Percentiles rank a stretch among this genome's conserved stretches.
Evolutionary conservation across 2,113 vertebrate genomes (phyloP).

Genomic region (Lampris megalopsis): DNA sequence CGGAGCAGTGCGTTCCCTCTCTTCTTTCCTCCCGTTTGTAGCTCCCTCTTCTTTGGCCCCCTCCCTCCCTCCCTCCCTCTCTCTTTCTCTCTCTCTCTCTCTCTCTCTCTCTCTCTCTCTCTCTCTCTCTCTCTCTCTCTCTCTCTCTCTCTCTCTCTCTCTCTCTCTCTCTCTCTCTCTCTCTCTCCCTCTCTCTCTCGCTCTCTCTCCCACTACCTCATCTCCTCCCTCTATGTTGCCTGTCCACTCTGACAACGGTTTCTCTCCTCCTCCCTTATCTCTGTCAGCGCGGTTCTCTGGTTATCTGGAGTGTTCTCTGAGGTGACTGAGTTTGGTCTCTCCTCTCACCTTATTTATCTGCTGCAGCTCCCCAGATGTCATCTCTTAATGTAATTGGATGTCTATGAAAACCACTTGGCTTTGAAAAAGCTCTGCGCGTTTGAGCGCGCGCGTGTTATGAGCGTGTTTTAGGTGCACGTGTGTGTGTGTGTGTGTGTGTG

Average conservation of each 20-base stretch:
- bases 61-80: conserved; percentile 52
- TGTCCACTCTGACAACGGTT: neutral
- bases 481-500: conserved; percentile 53
- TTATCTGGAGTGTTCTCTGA: conserved; percentile 74
- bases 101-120: neutral
- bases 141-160: too few relatives aligned
- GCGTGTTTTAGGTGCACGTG: conserved; percentile 9
- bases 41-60: conserved; percentile 66
- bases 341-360: conserved; percentile 86
- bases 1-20: conserved; percentile 69
- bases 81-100: conserved; percentile 8
- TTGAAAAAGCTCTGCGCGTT: conserved; percentile 78
- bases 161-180: too few relatives aligned
- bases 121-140: neutral
- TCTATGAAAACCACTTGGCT: conserved; percentile 84
- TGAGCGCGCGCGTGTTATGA: conserved; percentile 47
- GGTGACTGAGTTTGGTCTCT: conserved; percentile 80
- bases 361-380: conserved; percentile 80
- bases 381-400: conserved; percentile 84
- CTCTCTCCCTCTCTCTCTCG: too few relatives aligned
- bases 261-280: conserved; percentile 42
- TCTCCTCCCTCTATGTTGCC: too few relatives aligned
- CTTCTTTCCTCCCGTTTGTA: conserved; percentile 74
- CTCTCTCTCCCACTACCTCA: too few relatives aligned
- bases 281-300: conserved; percentile 54